phyloP scores from a whole-genome alignment of 2,113 vertebrate genomes.

The Progne subis region DNA sequence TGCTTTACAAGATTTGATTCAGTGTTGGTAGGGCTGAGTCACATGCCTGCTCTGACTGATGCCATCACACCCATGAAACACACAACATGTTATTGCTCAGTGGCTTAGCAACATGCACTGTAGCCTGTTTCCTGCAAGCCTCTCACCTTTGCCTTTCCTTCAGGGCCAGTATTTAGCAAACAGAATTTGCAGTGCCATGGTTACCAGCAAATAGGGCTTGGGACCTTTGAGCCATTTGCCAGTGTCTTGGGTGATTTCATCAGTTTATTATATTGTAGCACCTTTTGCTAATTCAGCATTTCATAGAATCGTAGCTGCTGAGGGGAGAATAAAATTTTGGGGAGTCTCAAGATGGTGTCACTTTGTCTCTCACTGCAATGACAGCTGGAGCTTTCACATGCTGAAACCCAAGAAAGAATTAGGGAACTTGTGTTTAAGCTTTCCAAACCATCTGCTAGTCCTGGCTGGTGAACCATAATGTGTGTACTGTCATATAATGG shows the following conservation, averaged over 20 bases:
- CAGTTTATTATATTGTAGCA: background rate
- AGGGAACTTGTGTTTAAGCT: background rate
- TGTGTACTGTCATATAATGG: background rate
- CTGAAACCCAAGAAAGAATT: background rate
- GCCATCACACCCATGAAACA: constrained; percentile 21
- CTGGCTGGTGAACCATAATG: background rate
- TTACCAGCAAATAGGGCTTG: constrained; percentile 24
- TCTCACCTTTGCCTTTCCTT: constrained; percentile 53
- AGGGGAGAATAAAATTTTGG: background rate
- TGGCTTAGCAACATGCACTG: constrained; percentile 42
- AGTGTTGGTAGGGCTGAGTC: constrained; percentile 24
- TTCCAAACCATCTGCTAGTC: background rate
- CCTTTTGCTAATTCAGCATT: background rate
- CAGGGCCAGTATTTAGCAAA: constrained; percentile 65
- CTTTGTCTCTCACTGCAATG: background rate
- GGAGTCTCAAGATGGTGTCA: background rate
- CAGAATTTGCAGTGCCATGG: constrained; percentile 42
- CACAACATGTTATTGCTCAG: constrained; percentile 26
- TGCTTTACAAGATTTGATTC: background rate
- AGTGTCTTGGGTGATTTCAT: background rate
- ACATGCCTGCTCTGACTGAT: constrained; percentile 44
- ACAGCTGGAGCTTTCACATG: background rate
- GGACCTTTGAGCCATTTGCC: background rate
- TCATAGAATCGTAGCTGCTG: background rate
- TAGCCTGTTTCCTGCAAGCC: constrained; percentile 2